phyloP scores from a whole-genome alignment of 2,797 vertebrate genomes.

The Poeciliopsis presidionis region DNA sequence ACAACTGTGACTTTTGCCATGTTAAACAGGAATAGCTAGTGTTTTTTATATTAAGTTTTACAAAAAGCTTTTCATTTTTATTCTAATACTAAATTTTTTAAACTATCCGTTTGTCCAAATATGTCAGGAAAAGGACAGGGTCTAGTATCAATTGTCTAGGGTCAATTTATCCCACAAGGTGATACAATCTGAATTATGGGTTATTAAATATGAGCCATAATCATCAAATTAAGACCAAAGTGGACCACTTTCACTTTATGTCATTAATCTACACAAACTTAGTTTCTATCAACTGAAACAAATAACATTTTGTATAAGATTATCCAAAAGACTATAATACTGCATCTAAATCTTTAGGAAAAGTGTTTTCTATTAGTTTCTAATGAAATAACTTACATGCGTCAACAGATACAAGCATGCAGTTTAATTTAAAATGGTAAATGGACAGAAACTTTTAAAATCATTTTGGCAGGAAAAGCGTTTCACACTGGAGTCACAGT shows the following conservation, averaged over 20 bases:
- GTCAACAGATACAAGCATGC: neutral
- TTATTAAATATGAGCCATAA: neutral
- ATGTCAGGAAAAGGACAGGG: neutral
- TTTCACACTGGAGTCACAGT: too few relatives aligned
- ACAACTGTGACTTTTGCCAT: neutral
- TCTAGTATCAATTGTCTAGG: too few relatives aligned
- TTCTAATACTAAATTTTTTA: neutral
- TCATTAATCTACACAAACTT: neutral
- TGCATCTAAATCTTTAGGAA: neutral
- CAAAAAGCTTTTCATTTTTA: neutral
- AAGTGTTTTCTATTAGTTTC: neutral
- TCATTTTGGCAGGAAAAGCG: too few relatives aligned
- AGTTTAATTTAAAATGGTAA: too few relatives aligned
- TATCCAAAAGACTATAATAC: neutral
- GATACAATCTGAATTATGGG: neutral
- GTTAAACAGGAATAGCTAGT: neutral
- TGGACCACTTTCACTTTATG: neutral
- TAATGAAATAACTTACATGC: neutral
- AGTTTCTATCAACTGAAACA: neutral
- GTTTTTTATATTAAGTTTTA: neutral
- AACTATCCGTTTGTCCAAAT: neutral
- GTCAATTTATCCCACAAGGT: neutral
- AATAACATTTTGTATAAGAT: neutral
- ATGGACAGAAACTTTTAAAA: too few relatives aligned
- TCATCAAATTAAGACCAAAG: neutral